Conservation (phyloP, 30 jellyfish, hydroid and myxozoan species). For the Aurelia coerulea region DNA sequence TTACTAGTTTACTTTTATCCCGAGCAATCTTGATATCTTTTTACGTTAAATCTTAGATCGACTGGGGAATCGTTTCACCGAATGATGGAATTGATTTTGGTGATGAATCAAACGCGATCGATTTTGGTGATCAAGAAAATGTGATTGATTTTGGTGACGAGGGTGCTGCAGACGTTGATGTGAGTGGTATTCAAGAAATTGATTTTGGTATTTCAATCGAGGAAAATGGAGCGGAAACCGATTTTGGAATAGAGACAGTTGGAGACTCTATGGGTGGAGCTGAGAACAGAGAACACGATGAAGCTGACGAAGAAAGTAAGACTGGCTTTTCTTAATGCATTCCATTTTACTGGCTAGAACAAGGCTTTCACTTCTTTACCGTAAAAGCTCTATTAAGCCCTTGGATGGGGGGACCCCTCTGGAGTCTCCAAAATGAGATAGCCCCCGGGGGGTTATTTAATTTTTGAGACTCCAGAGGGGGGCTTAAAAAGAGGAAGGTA, state of each 20-base stretch:
- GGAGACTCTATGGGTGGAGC: constrained; percentile 10
- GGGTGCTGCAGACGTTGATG: constrained; percentile 66
- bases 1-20: too few relatives aligned
- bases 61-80: constrained; percentile 36
- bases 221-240: constrained; percentile 62
- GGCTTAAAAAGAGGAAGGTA: too few relatives aligned
- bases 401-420: too few relatives aligned
- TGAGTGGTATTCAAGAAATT: constrained; percentile 32
- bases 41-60: constrained; percentile 17
- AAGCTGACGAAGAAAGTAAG: too few relatives aligned
- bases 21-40: too few relatives aligned
- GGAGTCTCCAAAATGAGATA: too few relatives aligned
- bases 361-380: too few relatives aligned
- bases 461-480: too few relatives aligned
- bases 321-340: too few relatives aligned
- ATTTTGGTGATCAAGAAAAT: constrained; percentile 23
- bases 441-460: too few relatives aligned
- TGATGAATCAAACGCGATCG: constrained; percentile 9
- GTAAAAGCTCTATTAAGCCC: too few relatives aligned
- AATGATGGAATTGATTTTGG: constrained; percentile 64
- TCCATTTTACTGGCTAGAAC: too few relatives aligned
- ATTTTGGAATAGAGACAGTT: constrained; percentile 60
- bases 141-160: constrained; percentile 51
- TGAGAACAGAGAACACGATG: not conserved
- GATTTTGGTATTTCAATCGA: constrained; percentile 64